phyloP scores from a whole-genome alignment of 2,888 invertebrate species.

The Limenitis camilla region DNA sequence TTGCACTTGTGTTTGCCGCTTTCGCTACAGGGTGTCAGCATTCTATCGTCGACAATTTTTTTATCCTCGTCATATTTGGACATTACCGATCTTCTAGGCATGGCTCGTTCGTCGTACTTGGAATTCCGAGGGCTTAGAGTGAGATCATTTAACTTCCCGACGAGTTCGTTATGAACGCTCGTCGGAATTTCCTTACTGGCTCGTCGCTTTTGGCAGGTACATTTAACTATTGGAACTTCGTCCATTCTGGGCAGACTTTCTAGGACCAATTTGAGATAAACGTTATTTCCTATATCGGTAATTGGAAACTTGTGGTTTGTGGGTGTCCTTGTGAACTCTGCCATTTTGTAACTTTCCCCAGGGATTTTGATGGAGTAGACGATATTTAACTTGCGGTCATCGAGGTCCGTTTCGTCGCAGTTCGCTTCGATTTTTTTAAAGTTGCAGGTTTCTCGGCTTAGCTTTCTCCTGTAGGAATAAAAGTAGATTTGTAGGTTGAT shows the following conservation, averaged over 20 bases:
- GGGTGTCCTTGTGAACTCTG: constrained; percentile 73
- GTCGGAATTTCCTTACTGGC: constrained; percentile 49
- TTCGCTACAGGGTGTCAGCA: constrained; percentile 81
- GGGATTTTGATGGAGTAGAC: constrained; percentile 81
- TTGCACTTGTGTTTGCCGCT: constrained; percentile 86
- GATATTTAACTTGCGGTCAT: constrained; percentile 66
- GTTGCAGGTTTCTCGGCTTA: constrained; percentile 69
- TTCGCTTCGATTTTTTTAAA: constrained; percentile 65
- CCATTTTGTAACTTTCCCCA: constrained; percentile 73
- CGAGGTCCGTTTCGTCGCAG: constrained; percentile 51
- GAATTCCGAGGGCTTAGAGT: constrained; percentile 47
- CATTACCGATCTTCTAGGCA: too few relatives aligned
- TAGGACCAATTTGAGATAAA: constrained; percentile 76
- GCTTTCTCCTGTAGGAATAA: constrained; percentile 47
- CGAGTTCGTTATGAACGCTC: constrained; percentile 50
- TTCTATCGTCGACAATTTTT: constrained; percentile 78
- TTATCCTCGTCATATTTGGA: constrained; percentile 27
- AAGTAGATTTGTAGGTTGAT: too few relatives aligned
- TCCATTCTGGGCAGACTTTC: constrained; percentile 84
- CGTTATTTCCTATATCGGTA: constrained; percentile 78
- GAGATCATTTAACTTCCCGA: constrained; percentile 63
- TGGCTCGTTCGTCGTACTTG: constrained; percentile 29
- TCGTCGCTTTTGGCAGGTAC: constrained; percentile 54
- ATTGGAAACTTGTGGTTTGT: constrained; percentile 82
- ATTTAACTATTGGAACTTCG: constrained; percentile 77